Conservation (phyloP, 2,888 invertebrate species). For the Melanchra persicariae region DNA sequence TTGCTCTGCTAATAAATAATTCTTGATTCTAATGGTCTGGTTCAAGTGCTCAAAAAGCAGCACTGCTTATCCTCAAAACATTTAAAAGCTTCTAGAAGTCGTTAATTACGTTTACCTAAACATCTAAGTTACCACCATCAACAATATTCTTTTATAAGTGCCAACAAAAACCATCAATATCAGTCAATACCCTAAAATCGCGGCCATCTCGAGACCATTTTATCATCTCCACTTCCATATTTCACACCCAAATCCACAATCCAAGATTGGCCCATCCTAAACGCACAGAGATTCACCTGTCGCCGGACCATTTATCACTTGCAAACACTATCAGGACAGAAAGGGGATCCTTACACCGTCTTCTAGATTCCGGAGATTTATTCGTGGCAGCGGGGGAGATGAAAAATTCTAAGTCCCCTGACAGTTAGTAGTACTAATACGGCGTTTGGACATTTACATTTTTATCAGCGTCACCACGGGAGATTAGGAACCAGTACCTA, state of each 20-base stretch:
- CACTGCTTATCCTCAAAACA: not conserved
- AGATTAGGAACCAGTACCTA: conserved; percentile 75
- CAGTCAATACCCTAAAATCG: conserved; percentile 42
- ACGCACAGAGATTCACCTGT: conserved; percentile 70
- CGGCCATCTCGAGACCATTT: conserved; percentile 43
- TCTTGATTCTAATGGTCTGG: not conserved
- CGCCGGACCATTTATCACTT: conserved; percentile 69
- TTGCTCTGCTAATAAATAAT: not conserved
- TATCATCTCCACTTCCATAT: conserved; percentile 64
- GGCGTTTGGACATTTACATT: conserved; percentile 76
- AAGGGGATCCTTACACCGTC: conserved; percentile 61
- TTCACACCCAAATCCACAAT: conserved; percentile 66
- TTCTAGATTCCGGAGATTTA: conserved; percentile 82
- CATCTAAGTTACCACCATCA: not conserved
- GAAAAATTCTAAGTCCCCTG: conserved; percentile 75
- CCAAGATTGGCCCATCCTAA: conserved; percentile 64
- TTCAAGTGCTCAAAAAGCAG: not conserved
- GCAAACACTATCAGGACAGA: conserved; percentile 69
- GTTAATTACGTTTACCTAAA: not conserved
- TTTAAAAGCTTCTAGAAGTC: not conserved
- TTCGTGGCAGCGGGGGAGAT: conserved; percentile 76
- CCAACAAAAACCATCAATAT: conserved; percentile 43
- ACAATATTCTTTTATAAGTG: too few species aligned
- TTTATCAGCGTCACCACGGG: conserved; percentile 73
- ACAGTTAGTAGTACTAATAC: conserved; percentile 73